Evolutionary conservation across 2,113 vertebrate genomes (phyloP), one percentile per base, ranked within the genome.

Genomic region (Sigmodon hispidus): DNA sequence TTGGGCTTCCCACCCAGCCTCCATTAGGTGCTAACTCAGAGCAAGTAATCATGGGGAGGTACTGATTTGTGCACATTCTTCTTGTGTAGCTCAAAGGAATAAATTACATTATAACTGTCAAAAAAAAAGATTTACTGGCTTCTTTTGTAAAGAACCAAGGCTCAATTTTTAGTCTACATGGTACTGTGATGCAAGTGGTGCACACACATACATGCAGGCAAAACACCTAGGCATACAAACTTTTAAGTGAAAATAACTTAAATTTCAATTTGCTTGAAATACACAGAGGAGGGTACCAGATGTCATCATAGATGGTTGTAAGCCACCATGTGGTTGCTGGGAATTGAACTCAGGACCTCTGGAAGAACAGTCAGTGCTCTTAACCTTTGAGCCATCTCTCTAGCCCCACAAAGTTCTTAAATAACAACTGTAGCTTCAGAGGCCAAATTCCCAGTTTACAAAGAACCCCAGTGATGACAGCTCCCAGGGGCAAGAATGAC

Each of bases 91-190:
- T 86, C 84, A 90, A 87, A 91, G 75, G 52, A 55, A 89, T 57
- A 86, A 73, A 91, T 85, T 67, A 63, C 80, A 85, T 87, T 69
- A 70, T 45, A 84, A 65, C 36, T 63, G 16, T 65, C 80, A 88
- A 85, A n/a, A n/a, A n/a, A n/a, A n/a, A n/a, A n/a, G n/a, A n/a
- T n/a, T n/a, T 5, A 59, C 55, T n/a, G 9, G 21, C 12, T 59
- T 21, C 36, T 59, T 55, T 40, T 57, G 21, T 36, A 81, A 21
- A n/a, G 77, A 21, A 36, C 8, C 34, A 7, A 50, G 50, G 34
- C 36, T 57, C 31, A 4, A 36, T 22, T 52, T 12, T 24, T 34
- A 57, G 77, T 7, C n/a, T 29, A 12, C 11, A 2, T 61, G 55
- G 24, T 40, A 11, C 77, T 81, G 21, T 19, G 55, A 1, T 21